Evolutionary conservation across 92 coral and sea anemone species (phyloP), one percentile per base, ranked within the genome.

Genomic region (Plumapathes pennacea): DNA sequence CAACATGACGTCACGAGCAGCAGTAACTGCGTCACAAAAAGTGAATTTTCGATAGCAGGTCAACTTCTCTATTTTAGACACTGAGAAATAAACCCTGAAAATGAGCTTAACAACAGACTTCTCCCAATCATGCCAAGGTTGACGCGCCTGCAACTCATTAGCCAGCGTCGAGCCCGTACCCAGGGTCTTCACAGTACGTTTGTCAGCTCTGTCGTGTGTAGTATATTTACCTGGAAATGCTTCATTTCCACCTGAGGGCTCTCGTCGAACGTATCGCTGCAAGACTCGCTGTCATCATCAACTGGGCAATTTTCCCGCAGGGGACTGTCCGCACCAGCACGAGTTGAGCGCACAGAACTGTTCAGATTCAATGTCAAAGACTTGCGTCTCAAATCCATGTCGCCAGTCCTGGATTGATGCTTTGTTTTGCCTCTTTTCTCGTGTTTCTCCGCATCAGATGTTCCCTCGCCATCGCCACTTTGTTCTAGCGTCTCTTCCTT

Each of bases 271-370:
- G 85, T 59, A 18, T 88, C 96, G 25, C 90, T 88, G 40, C 74
- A 88, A 1, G 96, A 88, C 31, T 81, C 96, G 34, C 96, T 88
- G 32, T 88, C 96, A 25, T 88, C 96, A n/a, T 88, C 96, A 9
- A 73, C 69, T 0, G 80, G 42, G 43, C 39, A 9, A 25, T 22
- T 57, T 20, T 88, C 96, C 23, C 79, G 74, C 38, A 65, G 22
- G 8, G 96, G 96, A 47, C 96, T 88, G 42, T 82, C 95, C 13
- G 82, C 78, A 5, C 79, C 89, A 38, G 72, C 56, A n/a, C 65
- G 52, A 57, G 67, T 51, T 10, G 89, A 75, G 5, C 95, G 95
- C 38, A 51, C 57, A 24, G 86, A 56, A 30, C 72, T 82, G 51
- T 46, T 66, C 14, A 88, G 63, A 57, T 58, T 83, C 70, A 82